Base-by-base conservation (phyloP, 2,888 invertebrate species). In the Eucera pruinosa region DNA sequence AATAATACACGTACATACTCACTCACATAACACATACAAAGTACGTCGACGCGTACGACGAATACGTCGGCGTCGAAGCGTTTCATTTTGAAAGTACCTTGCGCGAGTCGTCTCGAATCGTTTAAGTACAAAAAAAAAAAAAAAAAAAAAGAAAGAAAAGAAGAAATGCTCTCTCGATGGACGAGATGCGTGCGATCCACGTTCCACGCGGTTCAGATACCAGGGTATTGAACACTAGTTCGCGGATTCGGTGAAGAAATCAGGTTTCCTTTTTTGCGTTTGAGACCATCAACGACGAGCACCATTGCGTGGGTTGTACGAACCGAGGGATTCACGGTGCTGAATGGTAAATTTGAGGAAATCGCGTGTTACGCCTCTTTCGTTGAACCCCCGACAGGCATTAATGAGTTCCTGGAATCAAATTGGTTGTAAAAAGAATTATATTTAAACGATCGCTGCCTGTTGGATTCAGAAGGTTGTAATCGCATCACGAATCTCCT, bases 91-190 rank as follows among this genome's bases (percentile, higher is more conserved):
- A 78, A 85, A 80, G 81, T 80, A 82, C 81, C 79, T 87, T 73
- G 83, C 84, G 79, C 82, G 80, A 84, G 81, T 85, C 85, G 76
- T 86, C 85, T 84, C 86, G 75, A 75, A 75, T 85, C 78, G 81
- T 81, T 79, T 80, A 72, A 87, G 85, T 87, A 87, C 83, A 87
- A 88, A 87, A 78, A 36, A 58, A 50, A 65, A 36, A 58, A 50
- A 65, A 20, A n/a, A 13, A 4, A 11, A 9, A 13, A 58, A 61
- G 55, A 11, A 27, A 36, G 15, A 36, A 27, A 20, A n/a, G 52
- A 61, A 48, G 25, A 30, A 55, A 30, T 33, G 55, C 47, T 71
- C 47, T 66, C 64, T 78, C 74, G 66, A 61, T 73, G 68, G 71
- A 78, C 71, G 71, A 69, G 72, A 77, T 55, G 64, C 58, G 66